Evolutionary conservation across 2,888 invertebrate species (phyloP), one percentile per base, ranked within the genome.

Genomic region (Hermodice carunculata): DNA sequence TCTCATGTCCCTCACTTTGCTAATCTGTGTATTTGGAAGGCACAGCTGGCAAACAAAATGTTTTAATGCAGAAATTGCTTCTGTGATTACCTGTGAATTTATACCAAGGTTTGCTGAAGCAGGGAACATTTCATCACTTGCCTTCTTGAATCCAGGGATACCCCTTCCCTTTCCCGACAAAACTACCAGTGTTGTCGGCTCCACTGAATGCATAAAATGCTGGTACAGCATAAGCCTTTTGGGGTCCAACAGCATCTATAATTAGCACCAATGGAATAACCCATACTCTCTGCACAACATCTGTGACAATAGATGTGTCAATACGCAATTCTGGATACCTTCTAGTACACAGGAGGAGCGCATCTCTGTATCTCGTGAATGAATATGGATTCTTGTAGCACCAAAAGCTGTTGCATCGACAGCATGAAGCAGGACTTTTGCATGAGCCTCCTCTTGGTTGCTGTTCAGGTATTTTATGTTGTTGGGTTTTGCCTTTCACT

Each of bases 331-430:
- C n/a, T n/a, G n/a, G n/a, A n/a, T n/a, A n/a, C n/a, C n/a, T n/a
- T n/a, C n/a, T n/a, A n/a, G 26, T 28, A 49, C 24, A 6, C 26
- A 49, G 17, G 19, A 49, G n/a, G 26, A 49, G 28, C 24, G 26
- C 4, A 28, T 11, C n/a, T n/a, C 22, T 24, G 22, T 49, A 49
- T 49, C 49, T 26, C 24, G 49, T 24, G 49, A 4, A 26, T 28
- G 28, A n/a, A 49, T 22, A 22, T 28, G 6, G 26, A 49, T 5
- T 49, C 19, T 24, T 17, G 49, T 26, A n/a, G 49, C 49, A 8
- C 49, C 49, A 49, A 24, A n/a, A 24, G 26, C n/a, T 49, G 28
- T 28, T 24, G 49, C 49, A 49, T 49, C 49, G n/a, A 49, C n/a
- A 28, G 49, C 19, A 49, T 49, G 17, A 11, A 49, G 28, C n/a